Base-by-base conservation (phyloP, 2,888 invertebrate species). In the Plebejus melissa region DNA sequence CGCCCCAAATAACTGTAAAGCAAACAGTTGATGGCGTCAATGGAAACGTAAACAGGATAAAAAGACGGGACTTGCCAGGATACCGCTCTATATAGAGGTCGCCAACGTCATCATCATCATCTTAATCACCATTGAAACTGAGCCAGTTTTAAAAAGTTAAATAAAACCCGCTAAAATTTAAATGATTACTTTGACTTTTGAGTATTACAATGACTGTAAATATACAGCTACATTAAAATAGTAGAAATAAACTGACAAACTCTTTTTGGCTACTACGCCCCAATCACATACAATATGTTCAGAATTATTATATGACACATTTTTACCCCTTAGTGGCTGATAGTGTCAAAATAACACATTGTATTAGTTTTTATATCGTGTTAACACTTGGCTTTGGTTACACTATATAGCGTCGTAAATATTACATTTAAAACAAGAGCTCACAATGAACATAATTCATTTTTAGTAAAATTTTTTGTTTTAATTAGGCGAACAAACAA, bases 1-100 rank as follows among this genome's bases (percentile, higher is more conserved):
- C 81, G 86, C 82, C 83, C 87, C 81, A 86, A 88, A 90, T 89
- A 89, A 84, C 84, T 85, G 79, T 83, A 70, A 69, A 32, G 32
- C 58, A 57, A 60, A 74, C 54, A 54, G 32, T 65, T 50, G 71
- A 74, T 70, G 41, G 54, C 69, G 57, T 71, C 74, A 38, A 58
- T 32, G 46, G 58, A 58, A 69, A 58, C 58, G 16, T 71, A 75
- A 71, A 71, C 72, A 72, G 72, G 72, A 72, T 72, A 72, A 13
- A 32, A 32, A 50, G 32, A 13, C 65, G 36, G 65, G 60, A 28
- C 22, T 60, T 1, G 60, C 60, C 60, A 60, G 60, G 60, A 60
- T 28, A 60, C 28, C 60, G 60, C 11, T 60, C 60, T 60, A 60
- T 60, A 60, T 60, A 60, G 9, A 60, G 60, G 60, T 60, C 60